Evolutionary conservation across 2,888 invertebrate species (phyloP).

Genomic region (Ornithoptera alexandrae): DNA sequence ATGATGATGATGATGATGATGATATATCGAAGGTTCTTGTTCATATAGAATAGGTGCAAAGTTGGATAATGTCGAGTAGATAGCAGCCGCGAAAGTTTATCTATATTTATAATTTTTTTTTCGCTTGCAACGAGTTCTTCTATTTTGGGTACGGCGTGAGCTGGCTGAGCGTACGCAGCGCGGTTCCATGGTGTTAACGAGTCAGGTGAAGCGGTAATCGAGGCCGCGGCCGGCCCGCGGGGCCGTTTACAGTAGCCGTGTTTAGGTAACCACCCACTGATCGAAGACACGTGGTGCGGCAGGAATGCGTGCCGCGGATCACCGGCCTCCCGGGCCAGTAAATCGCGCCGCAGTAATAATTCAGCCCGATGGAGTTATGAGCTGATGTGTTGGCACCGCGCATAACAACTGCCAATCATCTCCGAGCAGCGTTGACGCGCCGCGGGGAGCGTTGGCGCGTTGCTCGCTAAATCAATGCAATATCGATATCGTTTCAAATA

Average conservation of each 20-base stretch:
- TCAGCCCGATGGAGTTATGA: conserved; percentile 21
- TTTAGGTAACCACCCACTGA: conserved; percentile 24
- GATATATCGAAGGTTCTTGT: too few species aligned
- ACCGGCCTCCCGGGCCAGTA: conserved; percentile 28
- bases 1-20: too few species aligned
- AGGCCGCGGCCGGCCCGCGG: conserved; percentile 3
- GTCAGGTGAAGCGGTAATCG: conserved; percentile 13
- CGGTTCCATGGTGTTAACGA: conserved; percentile 14
- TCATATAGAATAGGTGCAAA: too few species aligned
- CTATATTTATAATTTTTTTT: neutral
- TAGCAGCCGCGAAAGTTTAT: too few species aligned
- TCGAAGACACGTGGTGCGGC: conserved; percentile 11
- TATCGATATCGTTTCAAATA: conserved; percentile 7
- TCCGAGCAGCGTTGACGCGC: conserved; percentile 20
- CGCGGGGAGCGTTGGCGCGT: neutral
- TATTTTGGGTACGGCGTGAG: neutral
- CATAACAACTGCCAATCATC: conserved; percentile 45
- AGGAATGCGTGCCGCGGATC: conserved; percentile 24
- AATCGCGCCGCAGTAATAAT: conserved; percentile 27
- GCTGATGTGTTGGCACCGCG: conserved; percentile 33
- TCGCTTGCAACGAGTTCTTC: neutral
- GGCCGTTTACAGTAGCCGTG: conserved; percentile 16
- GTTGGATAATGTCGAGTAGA: too few species aligned
- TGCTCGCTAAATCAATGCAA: neutral
- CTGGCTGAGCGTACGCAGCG: neutral